Evolutionary conservation across 2,113 vertebrate species (phyloP).

Genomic region (Tor tambroides): DNA sequence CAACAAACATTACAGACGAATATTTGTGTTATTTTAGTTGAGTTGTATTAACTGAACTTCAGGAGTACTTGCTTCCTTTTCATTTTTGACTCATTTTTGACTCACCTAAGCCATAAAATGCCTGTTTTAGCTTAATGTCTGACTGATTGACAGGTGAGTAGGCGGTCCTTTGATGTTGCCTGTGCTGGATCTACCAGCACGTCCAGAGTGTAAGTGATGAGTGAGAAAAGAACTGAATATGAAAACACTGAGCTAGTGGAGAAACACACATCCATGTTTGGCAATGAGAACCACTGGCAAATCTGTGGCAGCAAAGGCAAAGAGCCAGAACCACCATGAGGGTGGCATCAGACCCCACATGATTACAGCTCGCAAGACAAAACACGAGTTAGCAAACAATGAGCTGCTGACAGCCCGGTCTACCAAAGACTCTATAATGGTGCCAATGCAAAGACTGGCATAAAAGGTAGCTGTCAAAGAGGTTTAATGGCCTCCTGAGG

Average conservation of each 20-base stretch:
- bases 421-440: neutral
- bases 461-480: neutral
- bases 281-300: neutral
- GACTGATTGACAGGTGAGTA: neutral
- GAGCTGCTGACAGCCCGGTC: neutral
- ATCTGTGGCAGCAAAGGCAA: conserved; percentile 5
- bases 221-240: neutral
- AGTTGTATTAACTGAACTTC: neutral
- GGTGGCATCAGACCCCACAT: conserved; percentile 12
- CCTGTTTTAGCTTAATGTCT: too few species aligned
- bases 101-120: too few species aligned
- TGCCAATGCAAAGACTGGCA: conserved; percentile 1
- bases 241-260: neutral
- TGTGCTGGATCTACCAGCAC: neutral
- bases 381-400: conserved; percentile 22
- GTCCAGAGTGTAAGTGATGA: neutral
- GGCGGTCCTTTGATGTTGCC: neutral
- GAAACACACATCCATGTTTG: neutral
- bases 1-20: neutral
- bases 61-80: neutral
- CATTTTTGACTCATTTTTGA: too few species aligned
- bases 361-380: conserved; percentile 24
- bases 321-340: conserved; percentile 17
- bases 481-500: neutral
- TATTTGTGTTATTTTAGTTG: neutral